Evolutionary conservation across 2,797 vertebrate species (phyloP), one percentile per base, ranked within the genome.

Genomic region (Phylloscopus collybita): DNA sequence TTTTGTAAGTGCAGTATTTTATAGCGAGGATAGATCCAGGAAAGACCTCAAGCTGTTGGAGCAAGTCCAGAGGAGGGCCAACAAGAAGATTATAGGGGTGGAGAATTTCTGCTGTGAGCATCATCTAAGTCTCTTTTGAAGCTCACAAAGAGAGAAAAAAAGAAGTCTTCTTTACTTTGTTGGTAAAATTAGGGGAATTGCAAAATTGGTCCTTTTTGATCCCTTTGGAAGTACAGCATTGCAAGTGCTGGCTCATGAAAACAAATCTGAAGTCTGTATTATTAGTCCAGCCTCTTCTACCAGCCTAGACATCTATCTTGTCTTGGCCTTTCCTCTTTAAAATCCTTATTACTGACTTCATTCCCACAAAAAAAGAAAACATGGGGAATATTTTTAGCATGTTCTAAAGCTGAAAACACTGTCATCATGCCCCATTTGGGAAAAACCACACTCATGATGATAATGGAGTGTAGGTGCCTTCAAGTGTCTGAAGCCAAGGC

Each of bases 351-450:
- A 25, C 4, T 1, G 3, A n/a, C 13, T 67, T 18, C 6, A 74
- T 64, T 62, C 11, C 13, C 69, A 73, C 0, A 2, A 61, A 51
- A 59, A 86, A 76, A 38, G 4, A n/a, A 87, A 84, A 82, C 30
- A 29, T 0, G 0, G 13, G 18, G 21, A 45, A 53, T 16, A 44
- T 6, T 40, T 30, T 44, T 7, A 59, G 44, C 11, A 40, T 44
- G 9, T 30, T 79, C 17, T 70, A 30, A 56, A 60, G 76, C 13
- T 65, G 61, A 73, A 75, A 89, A 69, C 29, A n/a, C 29, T 86
- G 56, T 45, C 76, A 60, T 78, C 19, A 11, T 40, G 9, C 10
- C 61, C 45, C 51, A 34, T n/a, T 86, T 4, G 1, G 26, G 34
- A 47, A 34, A 61, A 60, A 53, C 34, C 30, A 76, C 29, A 25